Percentiles rank a stretch among this genome's conserved stretches.
Evolutionary conservation across 2,113 vertebrate species (phyloP).

Genomic region (Sinosuthora webbiana): DNA sequence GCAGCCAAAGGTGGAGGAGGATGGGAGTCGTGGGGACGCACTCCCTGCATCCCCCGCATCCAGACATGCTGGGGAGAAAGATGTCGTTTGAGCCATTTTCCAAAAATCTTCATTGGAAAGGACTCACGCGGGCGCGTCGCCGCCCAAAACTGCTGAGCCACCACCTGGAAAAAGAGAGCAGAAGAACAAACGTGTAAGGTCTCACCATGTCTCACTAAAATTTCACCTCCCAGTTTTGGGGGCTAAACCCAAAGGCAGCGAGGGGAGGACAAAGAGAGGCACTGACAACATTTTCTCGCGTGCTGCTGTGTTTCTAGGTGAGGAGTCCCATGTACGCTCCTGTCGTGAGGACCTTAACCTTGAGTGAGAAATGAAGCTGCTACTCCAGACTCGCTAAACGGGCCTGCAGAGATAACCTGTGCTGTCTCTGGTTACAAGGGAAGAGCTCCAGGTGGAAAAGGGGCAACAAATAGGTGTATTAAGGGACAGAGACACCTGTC

Average conservation of each 20-base stretch:
- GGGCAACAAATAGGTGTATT: accelerated
- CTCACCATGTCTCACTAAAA: accelerated
- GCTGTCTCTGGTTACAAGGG: background rate
- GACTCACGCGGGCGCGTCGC: accelerated
- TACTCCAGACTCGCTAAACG: background rate
- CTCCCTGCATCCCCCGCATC: background rate
- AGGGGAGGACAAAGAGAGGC: background rate
- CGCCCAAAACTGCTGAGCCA: accelerated
- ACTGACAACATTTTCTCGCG: accelerated
- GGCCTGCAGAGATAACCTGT: accelerated
- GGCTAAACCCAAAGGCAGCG: background rate
- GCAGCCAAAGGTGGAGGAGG: background rate
- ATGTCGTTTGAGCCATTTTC: accelerated
- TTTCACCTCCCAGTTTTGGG: background rate
- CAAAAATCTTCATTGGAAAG: accelerated
- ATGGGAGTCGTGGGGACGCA: background rate
- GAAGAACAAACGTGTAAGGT: accelerated
- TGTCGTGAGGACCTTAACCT: background rate
- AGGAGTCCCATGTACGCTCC: background rate
- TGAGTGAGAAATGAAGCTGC: background rate
- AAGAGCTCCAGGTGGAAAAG: background rate
- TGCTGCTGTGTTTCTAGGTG: background rate
- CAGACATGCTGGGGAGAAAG: background rate
- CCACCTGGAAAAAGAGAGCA: background rate
- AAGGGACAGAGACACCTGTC: background rate